Conservation (phyloP, 2,113 vertebrate species). For the Periophthalmus modestus region DNA sequence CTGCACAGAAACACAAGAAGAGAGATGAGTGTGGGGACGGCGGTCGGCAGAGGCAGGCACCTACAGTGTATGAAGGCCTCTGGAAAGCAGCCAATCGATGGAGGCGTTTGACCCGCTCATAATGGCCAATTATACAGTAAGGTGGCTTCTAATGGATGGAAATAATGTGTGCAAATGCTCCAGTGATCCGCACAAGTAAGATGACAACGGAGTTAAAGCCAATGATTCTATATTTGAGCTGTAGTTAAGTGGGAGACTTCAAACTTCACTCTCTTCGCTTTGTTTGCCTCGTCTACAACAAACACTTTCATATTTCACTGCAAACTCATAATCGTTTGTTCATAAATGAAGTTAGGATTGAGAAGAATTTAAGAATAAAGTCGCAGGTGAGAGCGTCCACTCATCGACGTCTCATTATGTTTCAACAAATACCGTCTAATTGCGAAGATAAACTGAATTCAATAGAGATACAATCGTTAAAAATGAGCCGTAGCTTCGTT, state of each 20-base stretch:
- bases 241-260: background rate
- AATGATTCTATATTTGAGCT: background rate
- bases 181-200: background rate
- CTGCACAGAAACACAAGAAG: constrained; percentile 67
- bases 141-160: constrained; percentile 14
- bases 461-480: background rate
- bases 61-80: constrained; percentile 18
- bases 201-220: background rate
- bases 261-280: too few relatives aligned
- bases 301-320: too few relatives aligned
- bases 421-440: background rate
- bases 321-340: too few relatives aligned
- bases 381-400: background rate
- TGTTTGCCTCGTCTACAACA: too few relatives aligned
- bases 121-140: constrained; percentile 19
- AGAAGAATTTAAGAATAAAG: too few relatives aligned
- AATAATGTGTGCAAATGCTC: constrained; percentile 14
- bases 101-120: constrained; percentile 15
- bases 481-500: background rate
- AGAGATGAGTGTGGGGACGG: constrained; percentile 1
- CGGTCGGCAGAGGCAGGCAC: constrained; percentile 26
- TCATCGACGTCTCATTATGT: background rate
- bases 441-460: background rate
- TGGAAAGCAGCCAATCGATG: constrained; percentile 15
- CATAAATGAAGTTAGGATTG: too few relatives aligned